Base-by-base conservation (phyloP, 23 tunicate genomes). In the Pegea sp. region DNA sequence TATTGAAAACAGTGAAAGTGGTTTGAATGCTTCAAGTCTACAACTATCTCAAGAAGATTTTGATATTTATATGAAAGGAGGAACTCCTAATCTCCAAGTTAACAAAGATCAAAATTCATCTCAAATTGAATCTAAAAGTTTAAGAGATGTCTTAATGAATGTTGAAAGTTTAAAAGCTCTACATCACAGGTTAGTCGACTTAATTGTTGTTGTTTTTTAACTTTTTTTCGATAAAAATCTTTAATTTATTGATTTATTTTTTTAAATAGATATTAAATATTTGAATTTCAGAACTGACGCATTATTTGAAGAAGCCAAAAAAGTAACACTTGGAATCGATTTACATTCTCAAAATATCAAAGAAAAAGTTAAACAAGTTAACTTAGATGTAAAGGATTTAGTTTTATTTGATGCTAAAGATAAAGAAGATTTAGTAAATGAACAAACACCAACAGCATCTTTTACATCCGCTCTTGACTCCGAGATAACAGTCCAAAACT, bases 1-100 rank as follows among this genome's bases (percentile, higher is more conserved):
- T 52, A 74, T 84, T 59, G 95, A 84, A 63, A 84, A 61, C 44
- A 76, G 53, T 30, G 84, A 73, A 58, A 74, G 31, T 31, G 95
- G 95, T 6, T 58, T 84, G 54, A 84, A 84, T 58, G 81, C 95
- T 26, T 34, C 76, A 1, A 84, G 76, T 64, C 34, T 84, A n/a
- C 64, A 72, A 22, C 68, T 84, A 1, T 31, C 84, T 1, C 70
- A 68, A 43, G 72, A 66, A 4, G 84, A 84, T 32, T 84, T 73
- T 59, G 67, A 73, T 26, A 76, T 64, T 58, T 84, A 84, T 62
- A 84, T 84, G 84, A 58, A 66, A 3, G 95, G 95, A 11, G 71
- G 64, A 31, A 50, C 46, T 7, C 65, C 67, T 24, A 54, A 49
- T 26, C 2, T 25, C 29, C 19, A 65, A 61, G 52, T 33, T 53